Conservation (phyloP, 2,113 vertebrate species). For the Corvus cornix region DNA sequence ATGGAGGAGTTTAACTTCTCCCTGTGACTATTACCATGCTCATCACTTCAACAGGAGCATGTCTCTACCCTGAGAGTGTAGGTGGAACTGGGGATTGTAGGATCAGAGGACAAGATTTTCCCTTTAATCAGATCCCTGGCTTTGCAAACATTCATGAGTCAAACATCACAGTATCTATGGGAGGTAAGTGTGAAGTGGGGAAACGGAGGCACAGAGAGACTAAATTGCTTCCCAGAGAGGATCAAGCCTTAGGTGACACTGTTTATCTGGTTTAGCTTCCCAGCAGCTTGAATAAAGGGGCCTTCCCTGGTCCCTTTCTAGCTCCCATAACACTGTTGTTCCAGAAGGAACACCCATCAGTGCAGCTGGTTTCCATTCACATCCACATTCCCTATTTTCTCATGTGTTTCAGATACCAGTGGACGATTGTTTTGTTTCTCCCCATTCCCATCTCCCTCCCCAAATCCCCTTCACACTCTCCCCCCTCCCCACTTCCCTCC, state of each 20-base stretch:
- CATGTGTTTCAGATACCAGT: background rate
- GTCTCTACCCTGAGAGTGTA: background rate
- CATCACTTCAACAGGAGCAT: background rate
- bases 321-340: background rate
- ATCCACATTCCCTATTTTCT: background rate
- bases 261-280: background rate
- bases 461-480: background rate
- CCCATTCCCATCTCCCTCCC: background rate
- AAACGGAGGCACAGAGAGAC: background rate
- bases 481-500: background rate
- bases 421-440: background rate
- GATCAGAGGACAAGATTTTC: background rate
- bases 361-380: background rate
- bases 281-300: background rate
- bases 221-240: background rate
- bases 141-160: slow-evolving; percentile 3
- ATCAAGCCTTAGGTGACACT: background rate
- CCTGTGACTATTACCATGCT: background rate
- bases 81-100: background rate
- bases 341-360: background rate
- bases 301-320: rapidly evolving
- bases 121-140: background rate
- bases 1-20: background rate
- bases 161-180: background rate
- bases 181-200: background rate